A percentile compares a stretch with the other conserved stretches of the same genome.
Conservation (phyloP, 2,888 invertebrate species). For the Alitta virens region DNA sequence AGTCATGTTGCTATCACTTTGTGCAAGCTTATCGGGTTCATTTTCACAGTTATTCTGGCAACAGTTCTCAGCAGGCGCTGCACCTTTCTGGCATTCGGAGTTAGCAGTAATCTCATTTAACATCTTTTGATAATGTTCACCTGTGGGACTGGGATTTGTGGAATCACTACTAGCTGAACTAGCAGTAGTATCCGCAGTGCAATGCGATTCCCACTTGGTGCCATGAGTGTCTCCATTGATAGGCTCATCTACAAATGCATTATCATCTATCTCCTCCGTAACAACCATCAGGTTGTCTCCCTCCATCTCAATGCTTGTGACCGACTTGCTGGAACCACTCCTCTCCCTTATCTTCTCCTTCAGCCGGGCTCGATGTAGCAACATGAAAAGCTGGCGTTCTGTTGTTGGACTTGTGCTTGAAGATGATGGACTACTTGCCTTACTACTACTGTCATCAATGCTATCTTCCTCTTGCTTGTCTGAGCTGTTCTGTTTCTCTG, state of each 20-base stretch:
- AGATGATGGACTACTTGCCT: conserved; percentile 26
- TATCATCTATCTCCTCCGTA: conserved; percentile 43
- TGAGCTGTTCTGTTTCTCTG: neutral
- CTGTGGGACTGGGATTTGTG: conserved; percentile 37
- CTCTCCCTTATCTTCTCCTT: conserved; percentile 10
- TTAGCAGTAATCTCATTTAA: conserved; percentile 28
- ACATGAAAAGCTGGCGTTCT: conserved; percentile 39
- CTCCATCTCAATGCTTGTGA: conserved; percentile 54
- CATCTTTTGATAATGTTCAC: conserved; percentile 32
- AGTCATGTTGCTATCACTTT: neutral
- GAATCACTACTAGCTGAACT: conserved; percentile 41
- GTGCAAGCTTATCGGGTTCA: too few species aligned
- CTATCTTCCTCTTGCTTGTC: too few species aligned
- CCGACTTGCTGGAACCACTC: conserved; percentile 17
- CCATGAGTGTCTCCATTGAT: conserved; percentile 3
- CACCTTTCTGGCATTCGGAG: neutral
- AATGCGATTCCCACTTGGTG: neutral
- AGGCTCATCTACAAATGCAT: conserved; percentile 9
- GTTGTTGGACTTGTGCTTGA: conserved; percentile 37
- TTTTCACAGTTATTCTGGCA: too few species aligned
- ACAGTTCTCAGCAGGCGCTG: too few species aligned
- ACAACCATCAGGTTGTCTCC: conserved; percentile 56
- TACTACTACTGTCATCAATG: neutral
- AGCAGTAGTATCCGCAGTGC: neutral
- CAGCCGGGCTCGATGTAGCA: conserved; percentile 25